These are phyloP conservation scores for Argynnis bischoffii DNA, from an alignment of 2,888 invertebrate genomes.

Conservation along the genomic window DNA sequence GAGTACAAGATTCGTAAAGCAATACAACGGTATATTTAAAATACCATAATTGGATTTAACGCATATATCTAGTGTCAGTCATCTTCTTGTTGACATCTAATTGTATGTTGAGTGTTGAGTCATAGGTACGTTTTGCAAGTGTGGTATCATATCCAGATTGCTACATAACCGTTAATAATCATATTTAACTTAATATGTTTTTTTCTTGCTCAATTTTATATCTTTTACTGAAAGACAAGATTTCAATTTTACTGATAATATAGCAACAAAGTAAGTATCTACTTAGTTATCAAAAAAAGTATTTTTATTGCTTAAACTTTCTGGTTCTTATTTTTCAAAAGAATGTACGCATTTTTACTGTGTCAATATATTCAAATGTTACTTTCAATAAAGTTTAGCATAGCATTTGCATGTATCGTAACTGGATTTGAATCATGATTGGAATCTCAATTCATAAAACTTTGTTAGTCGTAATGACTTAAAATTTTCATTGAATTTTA, in stretches of 20 bases:
- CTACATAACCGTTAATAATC: not conserved
- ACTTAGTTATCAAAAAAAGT: not conserved
- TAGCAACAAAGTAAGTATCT: not conserved
- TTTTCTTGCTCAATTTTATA: not conserved
- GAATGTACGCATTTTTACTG: conserved; percentile 5
- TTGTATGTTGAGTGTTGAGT: conserved; percentile 46
- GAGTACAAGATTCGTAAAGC: conserved; percentile 4
- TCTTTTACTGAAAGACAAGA: not conserved
- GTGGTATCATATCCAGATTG: conserved; percentile 3
- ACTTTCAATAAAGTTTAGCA: conserved; percentile 6
- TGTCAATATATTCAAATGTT: conserved; percentile 17
- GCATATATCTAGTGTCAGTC: conserved; percentile 49
- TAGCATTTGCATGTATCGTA: conserved; percentile 15
- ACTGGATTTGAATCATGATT: conserved; percentile 6
- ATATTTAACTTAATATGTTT: not conserved
- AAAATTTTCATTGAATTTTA: too few relatives aligned
- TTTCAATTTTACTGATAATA: not conserved
- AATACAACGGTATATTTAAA: conserved; percentile 1
- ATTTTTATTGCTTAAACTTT: not conserved
- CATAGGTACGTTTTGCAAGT: conserved; percentile 6
- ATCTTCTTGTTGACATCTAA: conserved; percentile 45
- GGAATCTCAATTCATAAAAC: not conserved
- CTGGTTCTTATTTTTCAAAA: not conserved
- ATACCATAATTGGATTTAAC: conserved; percentile 25
- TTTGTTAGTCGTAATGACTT: too few relatives aligned